These are phyloP conservation scores for Empidonax alnorum DNA, from an alignment of 2,113 vertebrate species.

Conservation along the genomic window DNA sequence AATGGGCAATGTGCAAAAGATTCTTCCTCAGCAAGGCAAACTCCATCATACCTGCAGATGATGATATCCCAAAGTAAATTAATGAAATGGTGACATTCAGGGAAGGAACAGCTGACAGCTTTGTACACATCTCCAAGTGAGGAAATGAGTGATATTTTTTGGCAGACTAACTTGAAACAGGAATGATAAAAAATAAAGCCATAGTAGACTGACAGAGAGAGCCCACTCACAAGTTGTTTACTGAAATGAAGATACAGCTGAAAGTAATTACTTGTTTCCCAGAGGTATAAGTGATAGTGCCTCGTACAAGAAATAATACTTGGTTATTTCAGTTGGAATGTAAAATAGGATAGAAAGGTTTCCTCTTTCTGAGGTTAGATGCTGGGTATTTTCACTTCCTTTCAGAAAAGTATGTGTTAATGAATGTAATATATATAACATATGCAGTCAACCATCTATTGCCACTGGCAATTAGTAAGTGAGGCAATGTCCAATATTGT, in stretches of 20 bases:
- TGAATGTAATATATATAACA: constrained; percentile 1
- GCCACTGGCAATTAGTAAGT: constrained; percentile 4
- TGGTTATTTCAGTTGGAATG: constrained; percentile 54
- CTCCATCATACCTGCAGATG: constrained; percentile 9
- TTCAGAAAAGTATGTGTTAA: constrained; percentile 16
- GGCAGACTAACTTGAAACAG: constrained; percentile 35
- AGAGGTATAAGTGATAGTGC: constrained; percentile 44
- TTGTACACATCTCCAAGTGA: background rate
- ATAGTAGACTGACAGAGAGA: constrained; percentile 48
- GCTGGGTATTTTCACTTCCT: constrained; percentile 21
- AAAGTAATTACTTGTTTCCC: constrained; percentile 59
- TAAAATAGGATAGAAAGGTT: constrained; percentile 34
- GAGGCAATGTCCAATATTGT: constrained; percentile 9
- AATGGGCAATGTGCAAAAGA: background rate
- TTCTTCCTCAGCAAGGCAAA: constrained; percentile 1
- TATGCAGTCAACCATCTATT: constrained; percentile 2
- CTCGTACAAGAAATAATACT: constrained; percentile 34
- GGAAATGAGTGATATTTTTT: constrained; percentile 51
- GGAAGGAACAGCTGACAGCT: constrained; percentile 51
- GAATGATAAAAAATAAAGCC: constrained; percentile 35
- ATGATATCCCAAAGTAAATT: constrained; percentile 36
- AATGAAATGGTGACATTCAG: constrained; percentile 50
- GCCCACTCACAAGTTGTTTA: constrained; percentile 55
- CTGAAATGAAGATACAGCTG: constrained; percentile 59
- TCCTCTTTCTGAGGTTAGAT: constrained; percentile 35